These are phyloP conservation scores for Carettochelys insculpta DNA, from an alignment of 2,113 vertebrate species.

Conservation along the genomic window DNA sequence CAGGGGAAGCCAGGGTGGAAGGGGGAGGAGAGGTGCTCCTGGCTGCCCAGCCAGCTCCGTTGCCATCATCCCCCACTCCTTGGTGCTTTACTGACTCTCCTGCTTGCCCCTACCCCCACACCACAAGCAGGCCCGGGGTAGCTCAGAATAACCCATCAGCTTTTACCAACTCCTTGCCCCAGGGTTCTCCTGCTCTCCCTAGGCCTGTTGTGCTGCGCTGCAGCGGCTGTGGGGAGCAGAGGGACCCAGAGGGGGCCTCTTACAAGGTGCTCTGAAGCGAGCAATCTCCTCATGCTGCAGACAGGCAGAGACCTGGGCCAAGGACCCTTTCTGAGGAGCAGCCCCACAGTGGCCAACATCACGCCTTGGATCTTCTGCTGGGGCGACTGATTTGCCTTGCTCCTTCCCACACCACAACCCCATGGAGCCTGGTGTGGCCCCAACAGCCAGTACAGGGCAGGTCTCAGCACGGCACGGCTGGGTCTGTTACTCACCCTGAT, in stretches of 20 bases:
- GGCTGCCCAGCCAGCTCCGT: not conserved
- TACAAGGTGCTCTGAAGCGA: not conserved
- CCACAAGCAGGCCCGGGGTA: not conserved
- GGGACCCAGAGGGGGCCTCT: not conserved
- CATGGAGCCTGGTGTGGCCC: accelerated
- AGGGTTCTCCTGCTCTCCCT: not conserved
- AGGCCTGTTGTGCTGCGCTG: not conserved
- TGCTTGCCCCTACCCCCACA: not conserved
- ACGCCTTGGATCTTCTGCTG: not conserved
- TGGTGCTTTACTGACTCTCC: not conserved
- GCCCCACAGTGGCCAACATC: not conserved
- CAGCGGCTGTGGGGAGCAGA: not conserved
- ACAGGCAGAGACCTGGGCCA: not conserved
- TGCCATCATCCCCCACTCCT: not conserved
- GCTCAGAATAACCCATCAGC: not conserved
- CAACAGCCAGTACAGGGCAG: accelerated
- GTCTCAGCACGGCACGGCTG: not conserved
- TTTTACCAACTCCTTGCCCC: not conserved
- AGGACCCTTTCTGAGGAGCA: not conserved
- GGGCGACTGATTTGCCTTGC: not conserved
- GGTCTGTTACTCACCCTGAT: not conserved
- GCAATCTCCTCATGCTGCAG: no score
- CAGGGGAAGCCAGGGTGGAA: not conserved
- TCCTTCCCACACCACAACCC: not conserved
- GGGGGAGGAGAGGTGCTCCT: not conserved